Evolutionary conservation across 2,888 invertebrate genomes (phyloP), one percentile per base, ranked within the genome.

Genomic region (Sinhomidia bicolor): DNA sequence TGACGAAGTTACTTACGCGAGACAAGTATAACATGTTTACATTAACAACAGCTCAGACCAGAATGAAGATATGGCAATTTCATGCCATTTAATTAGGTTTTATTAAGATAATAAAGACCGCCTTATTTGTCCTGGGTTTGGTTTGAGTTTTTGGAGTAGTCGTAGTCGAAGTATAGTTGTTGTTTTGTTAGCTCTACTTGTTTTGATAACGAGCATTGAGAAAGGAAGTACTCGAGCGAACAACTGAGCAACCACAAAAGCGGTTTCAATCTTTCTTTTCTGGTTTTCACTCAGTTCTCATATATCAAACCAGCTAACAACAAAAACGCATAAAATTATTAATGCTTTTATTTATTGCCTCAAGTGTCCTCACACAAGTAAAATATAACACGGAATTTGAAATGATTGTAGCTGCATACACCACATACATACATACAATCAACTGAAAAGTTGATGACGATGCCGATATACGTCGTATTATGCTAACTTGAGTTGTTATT

Each of bases 91-190:
- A 85, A 85, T 79, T 85, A 80, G 41, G 23, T 41, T 85, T 85
- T 85, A 85, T 68, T 80, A 68, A 79, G 71, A 54, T 71, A 79
- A 85, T 85, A 68, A 85, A 80, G n/a, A 54, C 41, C 9, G 41
- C 9, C 41, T 65, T 83, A 36, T 83, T 71, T 71, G 83, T 81
- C n/a, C 32, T 29, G 23, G 2, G 14, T 54, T 71, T 71, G 41
- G n/a, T n/a, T n/a, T n/a, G n/a, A n/a, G n/a, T n/a, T n/a, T n/a
- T n/a, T n/a, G n/a, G n/a, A n/a, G n/a, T n/a, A n/a, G n/a, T n/a
- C n/a, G n/a, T n/a, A n/a, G n/a, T n/a, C n/a, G n/a, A n/a, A n/a
- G n/a, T n/a, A n/a, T n/a, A n/a, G n/a, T n/a, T 32, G 29, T 41
- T n/a, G 65, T 47, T 81, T 65, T 26, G 41, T 20, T 71, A 9